Percentiles rank a stretch among this genome's conserved stretches.
These are phyloP conservation scores for Neodiprion fabricii DNA, from an alignment of 1,140 invertebrate species.

Conservation along the genomic window DNA sequence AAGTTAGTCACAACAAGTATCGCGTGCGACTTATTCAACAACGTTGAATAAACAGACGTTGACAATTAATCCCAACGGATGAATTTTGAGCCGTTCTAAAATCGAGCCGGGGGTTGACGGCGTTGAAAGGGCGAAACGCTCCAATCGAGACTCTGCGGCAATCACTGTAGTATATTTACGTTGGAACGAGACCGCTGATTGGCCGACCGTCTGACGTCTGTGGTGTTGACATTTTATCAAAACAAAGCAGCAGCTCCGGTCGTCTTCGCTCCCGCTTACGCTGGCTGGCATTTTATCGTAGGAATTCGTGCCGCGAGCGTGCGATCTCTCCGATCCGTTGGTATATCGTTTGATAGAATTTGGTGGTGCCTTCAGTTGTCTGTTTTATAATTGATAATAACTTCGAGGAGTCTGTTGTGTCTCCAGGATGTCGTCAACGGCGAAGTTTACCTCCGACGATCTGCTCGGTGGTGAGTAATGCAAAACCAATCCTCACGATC, in stretches of 20 bases:
- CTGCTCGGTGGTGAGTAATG: constrained; percentile 55
- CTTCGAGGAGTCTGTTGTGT: background rate
- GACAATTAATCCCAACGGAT: too few relatives aligned
- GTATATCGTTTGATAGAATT: background rate
- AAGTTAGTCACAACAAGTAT: background rate
- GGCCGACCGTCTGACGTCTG: constrained; percentile 37
- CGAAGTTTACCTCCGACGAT: constrained; percentile 56
- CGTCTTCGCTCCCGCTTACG: background rate
- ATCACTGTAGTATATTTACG: constrained; percentile 41
- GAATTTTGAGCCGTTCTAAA: too few relatives aligned
- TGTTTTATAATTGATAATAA: background rate
- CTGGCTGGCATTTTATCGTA: constrained; percentile 41
- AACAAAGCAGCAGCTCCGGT: constrained; percentile 49
- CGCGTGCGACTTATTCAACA: background rate
- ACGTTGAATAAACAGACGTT: too few relatives aligned
- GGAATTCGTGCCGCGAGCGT: constrained; percentile 34
- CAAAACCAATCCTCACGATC: background rate
- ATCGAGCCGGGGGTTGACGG: too few relatives aligned
- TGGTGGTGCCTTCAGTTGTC: background rate
- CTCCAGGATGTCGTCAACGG: constrained; percentile 50
- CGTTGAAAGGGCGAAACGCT: background rate
- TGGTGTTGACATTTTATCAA: constrained; percentile 50
- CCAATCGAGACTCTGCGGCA: constrained; percentile 7
- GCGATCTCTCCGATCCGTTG: constrained; percentile 23
- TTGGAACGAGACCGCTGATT: constrained; percentile 34